Evolutionary conservation across 1,140 invertebrate species (phyloP).

Genomic region (Sycobia sp.): DNA sequence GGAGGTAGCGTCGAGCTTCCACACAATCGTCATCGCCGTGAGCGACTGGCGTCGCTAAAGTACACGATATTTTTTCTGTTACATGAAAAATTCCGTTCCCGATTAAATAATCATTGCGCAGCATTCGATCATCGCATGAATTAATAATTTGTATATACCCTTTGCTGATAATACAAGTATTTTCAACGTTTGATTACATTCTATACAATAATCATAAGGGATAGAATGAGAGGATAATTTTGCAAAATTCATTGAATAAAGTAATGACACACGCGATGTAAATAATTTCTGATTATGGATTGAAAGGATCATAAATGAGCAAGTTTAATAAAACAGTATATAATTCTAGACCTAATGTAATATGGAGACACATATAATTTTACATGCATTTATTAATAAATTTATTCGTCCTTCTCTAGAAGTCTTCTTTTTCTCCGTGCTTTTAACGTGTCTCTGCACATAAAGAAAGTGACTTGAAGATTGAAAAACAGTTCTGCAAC

Average conservation of each 20-base stretch:
- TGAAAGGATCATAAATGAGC: not conserved
- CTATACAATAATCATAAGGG: not conserved
- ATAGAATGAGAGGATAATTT: not conserved
- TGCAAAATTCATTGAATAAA: not conserved
- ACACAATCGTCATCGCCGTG: not conserved
- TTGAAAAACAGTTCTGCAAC: too few relatives aligned
- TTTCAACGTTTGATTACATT: not conserved
- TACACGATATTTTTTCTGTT: not conserved
- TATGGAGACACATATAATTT: conserved; percentile 1
- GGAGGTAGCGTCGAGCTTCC: not conserved
- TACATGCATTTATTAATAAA: conserved; percentile 6
- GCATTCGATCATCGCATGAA: not conserved
- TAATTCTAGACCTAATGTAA: not conserved
- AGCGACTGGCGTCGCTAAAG: not conserved
- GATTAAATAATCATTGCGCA: conserved; percentile 4
- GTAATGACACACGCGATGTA: not conserved
- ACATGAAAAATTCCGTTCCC: conserved; percentile 1
- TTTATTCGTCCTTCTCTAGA: not conserved
- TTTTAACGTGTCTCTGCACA: too few relatives aligned
- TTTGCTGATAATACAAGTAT: not conserved
- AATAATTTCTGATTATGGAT: not conserved
- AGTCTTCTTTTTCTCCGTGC: too few relatives aligned
- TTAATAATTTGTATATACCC: not conserved
- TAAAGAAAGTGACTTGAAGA: too few relatives aligned
- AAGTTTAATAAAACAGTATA: not conserved